phyloP scores from a whole-genome alignment of 2,797 vertebrate genomes.

The Jordanella pulchra region DNA sequence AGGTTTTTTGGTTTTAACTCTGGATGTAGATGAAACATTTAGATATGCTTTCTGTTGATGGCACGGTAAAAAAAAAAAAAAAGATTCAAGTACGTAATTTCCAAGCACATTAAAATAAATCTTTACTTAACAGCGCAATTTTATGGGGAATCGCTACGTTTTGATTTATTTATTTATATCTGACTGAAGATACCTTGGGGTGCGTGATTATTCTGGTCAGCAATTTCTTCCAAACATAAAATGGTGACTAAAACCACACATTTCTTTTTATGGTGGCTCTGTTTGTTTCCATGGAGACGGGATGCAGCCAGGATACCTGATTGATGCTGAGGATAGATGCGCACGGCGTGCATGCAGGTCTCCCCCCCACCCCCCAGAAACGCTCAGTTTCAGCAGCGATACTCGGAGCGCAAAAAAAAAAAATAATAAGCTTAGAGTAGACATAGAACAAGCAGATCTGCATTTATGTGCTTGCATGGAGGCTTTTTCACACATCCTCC shows the following conservation, averaged over 20 bases:
- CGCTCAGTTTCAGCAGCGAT: slow-evolving; percentile 1
- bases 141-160: no score
- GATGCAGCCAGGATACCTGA: slow-evolving; percentile 56
- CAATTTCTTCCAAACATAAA: neutral
- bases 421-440: neutral
- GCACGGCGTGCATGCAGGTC: neutral
- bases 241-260: slow-evolving; percentile 1
- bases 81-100: no score
- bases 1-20: slow-evolving; percentile 1
- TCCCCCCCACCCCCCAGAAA: slow-evolving; percentile 1
- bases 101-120: no score
- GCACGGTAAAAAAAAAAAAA: neutral
- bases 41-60: neutral
- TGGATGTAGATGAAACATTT: neutral
- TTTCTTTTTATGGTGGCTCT: slow-evolving; percentile 30
- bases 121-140: no score
- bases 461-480: slow-evolving; percentile 3
- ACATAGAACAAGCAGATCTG: neutral
- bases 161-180: no score
- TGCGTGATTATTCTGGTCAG: neutral
- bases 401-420: neutral
- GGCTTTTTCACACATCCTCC: slow-evolving; percentile 14
- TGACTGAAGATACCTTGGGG: neutral
- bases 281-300: slow-evolving; percentile 79
- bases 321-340: slow-evolving; percentile 28